A percentile compares a stretch with the other conserved stretches of the same genome.
Evolutionary conservation across 1,140 invertebrate species (phyloP).

Genomic region (Sarcophaga peregrina): DNA sequence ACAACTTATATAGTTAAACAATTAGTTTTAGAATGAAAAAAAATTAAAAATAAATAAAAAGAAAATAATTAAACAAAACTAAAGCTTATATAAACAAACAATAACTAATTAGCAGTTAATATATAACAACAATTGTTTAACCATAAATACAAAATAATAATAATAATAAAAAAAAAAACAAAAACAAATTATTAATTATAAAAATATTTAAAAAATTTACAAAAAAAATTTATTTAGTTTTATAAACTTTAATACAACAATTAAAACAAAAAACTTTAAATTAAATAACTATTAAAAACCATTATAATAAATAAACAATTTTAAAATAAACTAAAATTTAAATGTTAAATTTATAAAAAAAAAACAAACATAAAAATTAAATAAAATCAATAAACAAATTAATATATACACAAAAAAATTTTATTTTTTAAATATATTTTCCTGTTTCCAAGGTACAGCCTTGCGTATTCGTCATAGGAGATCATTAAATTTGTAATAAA

Average conservation of each 20-base stretch:
- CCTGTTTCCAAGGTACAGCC: too few species aligned
- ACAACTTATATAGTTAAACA: too few species aligned
- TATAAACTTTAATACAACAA: conserved; percentile 12
- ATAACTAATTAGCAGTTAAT: background rate
- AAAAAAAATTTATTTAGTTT: conserved; percentile 37
- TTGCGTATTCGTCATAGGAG: too few species aligned
- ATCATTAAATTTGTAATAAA: too few species aligned
- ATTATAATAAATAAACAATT: background rate
- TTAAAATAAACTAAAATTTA: conserved; percentile 3
- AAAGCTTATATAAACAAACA: background rate
- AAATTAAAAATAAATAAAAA: too few species aligned
- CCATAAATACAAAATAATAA: conserved; percentile 47
- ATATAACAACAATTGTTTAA: conserved; percentile 40
- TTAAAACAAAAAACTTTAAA: background rate
- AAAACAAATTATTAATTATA: background rate
- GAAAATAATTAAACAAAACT: background rate
- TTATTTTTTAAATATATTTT: background rate
- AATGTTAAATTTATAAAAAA: conserved; percentile 29
- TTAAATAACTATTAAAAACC: background rate
- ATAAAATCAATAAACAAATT: conserved; percentile 9
- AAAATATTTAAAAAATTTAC: conserved; percentile 27
- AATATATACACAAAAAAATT: background rate
- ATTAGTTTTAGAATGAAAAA: background rate
- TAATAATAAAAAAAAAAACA: conserved; percentile 38
- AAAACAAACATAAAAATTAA: background rate